These are phyloP conservation scores for Pipistrellus pygmaeus DNA, from an alignment of 2,797 vertebrate species.

Conservation along the genomic window DNA sequence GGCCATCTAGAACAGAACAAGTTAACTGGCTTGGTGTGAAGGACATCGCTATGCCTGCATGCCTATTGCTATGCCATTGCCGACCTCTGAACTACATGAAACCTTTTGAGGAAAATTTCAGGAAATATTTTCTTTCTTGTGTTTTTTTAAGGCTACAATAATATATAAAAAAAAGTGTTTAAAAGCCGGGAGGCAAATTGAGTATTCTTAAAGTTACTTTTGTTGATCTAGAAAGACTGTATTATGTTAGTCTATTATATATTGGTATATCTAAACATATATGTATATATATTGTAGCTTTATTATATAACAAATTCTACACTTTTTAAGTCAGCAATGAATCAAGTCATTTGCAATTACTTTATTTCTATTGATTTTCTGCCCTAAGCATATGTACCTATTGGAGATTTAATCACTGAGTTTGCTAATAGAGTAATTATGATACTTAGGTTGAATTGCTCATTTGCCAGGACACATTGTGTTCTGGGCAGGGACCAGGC, in stretches of 20 bases:
- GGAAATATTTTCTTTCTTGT: constrained; percentile 23
- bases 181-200: constrained; percentile 18
- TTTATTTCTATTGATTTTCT: constrained; percentile 55
- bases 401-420: not conserved
- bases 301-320: constrained; percentile 11
- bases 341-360: constrained; percentile 60
- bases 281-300: constrained; percentile 26
- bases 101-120: constrained; percentile 35
- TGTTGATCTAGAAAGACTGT: constrained; percentile 4
- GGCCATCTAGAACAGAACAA: constrained; percentile 30
- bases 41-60: not conserved
- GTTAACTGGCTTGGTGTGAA: not conserved
- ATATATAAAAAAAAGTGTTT: constrained; percentile 10
- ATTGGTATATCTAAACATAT: not conserved
- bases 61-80: too few species aligned
- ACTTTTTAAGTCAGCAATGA: constrained; percentile 47
- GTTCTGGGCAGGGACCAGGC: not conserved
- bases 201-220: constrained; percentile 26
- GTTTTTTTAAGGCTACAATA: constrained; percentile 53
- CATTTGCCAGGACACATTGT: not conserved
- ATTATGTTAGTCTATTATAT: not conserved
- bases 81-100: constrained; percentile 13
- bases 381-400: not conserved
- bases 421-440: constrained; percentile 32
- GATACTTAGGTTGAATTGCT: not conserved